These are phyloP conservation scores for Dunckerocampus dactyliophorus DNA, from an alignment of 2,113 vertebrate species.

Conservation along the genomic window DNA sequence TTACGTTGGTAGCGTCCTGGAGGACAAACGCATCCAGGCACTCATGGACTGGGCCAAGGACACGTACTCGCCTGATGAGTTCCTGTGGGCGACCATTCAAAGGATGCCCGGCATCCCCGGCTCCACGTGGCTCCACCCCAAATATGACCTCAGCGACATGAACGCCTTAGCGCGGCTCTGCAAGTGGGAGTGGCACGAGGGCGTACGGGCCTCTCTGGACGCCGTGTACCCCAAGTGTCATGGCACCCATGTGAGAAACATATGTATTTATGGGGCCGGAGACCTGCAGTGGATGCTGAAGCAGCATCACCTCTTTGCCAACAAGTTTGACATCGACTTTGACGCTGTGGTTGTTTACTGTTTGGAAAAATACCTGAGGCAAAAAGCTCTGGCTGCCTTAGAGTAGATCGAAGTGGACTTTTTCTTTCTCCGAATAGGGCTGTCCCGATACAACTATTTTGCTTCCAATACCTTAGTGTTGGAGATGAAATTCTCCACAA, in stretches of 20 bases:
- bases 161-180: constrained; percentile 80
- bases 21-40: constrained; percentile 63
- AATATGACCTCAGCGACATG: constrained; percentile 82
- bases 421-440: too few species aligned
- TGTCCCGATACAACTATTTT: too few species aligned
- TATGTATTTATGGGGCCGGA: constrained; percentile 84
- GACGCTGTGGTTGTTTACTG: constrained; percentile 81
- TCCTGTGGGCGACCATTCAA: constrained; percentile 88
- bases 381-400: constrained; percentile 59
- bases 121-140: constrained; percentile 67
- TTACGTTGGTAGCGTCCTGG: constrained; percentile 73
- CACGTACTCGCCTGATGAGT: constrained; percentile 86
- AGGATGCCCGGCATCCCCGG: constrained; percentile 81
- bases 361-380: constrained; percentile 81
- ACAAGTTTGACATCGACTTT: constrained; percentile 82
- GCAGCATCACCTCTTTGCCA: constrained; percentile 86
- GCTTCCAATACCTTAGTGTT: too few species aligned
- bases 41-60: constrained; percentile 86
- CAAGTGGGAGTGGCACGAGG: constrained; percentile 84
- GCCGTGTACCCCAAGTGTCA: constrained; percentile 79
- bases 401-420: background rate
- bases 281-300: constrained; percentile 81
- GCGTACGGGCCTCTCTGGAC: constrained; percentile 58
- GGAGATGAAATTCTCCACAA: too few species aligned
- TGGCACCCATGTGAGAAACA: constrained; percentile 74